A percentile compares a stretch with the other conserved stretches of the same genome.
These are phyloP conservation scores for Coregonus clupeaformis DNA, from an alignment of 2,113 vertebrate species.

Conservation along the genomic window DNA sequence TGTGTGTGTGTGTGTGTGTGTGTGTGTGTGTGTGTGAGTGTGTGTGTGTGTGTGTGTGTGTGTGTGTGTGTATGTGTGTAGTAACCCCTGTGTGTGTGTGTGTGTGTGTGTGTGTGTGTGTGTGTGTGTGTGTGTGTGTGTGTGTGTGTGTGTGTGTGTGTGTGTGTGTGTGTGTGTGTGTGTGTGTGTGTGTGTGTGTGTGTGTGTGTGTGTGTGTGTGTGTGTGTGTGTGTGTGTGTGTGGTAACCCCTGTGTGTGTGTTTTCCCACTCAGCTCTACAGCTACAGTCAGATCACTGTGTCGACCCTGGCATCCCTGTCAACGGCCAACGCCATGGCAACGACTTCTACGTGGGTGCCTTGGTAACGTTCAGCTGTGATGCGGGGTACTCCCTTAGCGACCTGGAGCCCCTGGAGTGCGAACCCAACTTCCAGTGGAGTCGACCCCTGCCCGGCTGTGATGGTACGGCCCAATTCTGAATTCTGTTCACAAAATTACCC, in stretches of 20 bases:
- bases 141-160: no score
- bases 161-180: no score
- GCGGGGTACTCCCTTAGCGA: conserved; percentile 92
- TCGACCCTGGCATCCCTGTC: conserved; percentile 94
- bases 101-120: no score
- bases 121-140: no score
- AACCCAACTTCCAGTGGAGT: conserved; percentile 98
- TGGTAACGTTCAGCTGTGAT: conserved; percentile 94
- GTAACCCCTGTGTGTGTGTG: no score
- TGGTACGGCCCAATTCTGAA: conserved; percentile 69
- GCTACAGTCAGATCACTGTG: conserved; percentile 92
- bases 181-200: no score
- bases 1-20: no score
- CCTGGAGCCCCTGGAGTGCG: conserved; percentile 85
- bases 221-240: not conserved
- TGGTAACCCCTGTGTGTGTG: not conserved
- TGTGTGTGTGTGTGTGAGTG: no score
- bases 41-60: no score
- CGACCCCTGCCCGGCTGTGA: conserved; percentile 94
- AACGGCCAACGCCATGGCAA: conserved; percentile 94
- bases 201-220: not conserved
- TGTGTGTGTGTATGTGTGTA: no score
- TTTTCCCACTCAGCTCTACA: conserved; percentile 80
- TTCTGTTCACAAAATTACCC: no score
- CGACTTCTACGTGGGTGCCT: conserved; percentile 92